Evolutionary conservation across 2,113 vertebrate genomes (phyloP), one percentile per base, ranked within the genome.

Genomic region (Empidonax traillii): DNA sequence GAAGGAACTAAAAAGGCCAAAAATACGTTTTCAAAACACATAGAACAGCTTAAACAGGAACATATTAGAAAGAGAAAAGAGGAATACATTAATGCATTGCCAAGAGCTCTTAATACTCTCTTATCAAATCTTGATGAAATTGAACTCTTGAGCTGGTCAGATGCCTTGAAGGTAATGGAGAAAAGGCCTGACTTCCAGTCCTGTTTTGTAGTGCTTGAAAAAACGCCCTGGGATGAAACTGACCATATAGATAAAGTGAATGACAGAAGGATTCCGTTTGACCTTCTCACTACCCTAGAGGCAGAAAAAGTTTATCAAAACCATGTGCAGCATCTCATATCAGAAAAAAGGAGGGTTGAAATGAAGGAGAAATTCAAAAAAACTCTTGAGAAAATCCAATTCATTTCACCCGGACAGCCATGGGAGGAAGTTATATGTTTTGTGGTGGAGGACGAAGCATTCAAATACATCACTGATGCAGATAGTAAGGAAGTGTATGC

Each of bases 351-450:
- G 71, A 98, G 99, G 92, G 89, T 98, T 89, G 99, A 99, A 98
- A 99, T 99, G 99, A 99, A 99, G 96, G 99, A 99, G 87, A 98
- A 99, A 93, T 99, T 99, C 97, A 99, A 99, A 98, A 99, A 99
- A 96, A 99, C 99, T 37, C 97, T 99, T 94, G 99, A 99, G 84
- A 98, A 99, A 93, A 99, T 99, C 93, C 99, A 99, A 55, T 99
- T 99, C 75, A 99, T 99, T 98, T 99, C 99, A 90, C 98, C 99
- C 0, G 99, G 99, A 11, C 99, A 99, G 91, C 98, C 99, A 0
- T 99, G 99, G 99, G 99, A 99, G 91, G 99, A 99, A 97, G 99
- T 99, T 88, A 98, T 99, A 98, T 99, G 99, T 98, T 99, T 99
- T 95, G 99, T 99, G 90, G 98, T 99, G 98, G 99, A 99, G 85